Evolutionary conservation across 2,888 invertebrate genomes (phyloP).

Genomic region (Thumatha senex): DNA sequence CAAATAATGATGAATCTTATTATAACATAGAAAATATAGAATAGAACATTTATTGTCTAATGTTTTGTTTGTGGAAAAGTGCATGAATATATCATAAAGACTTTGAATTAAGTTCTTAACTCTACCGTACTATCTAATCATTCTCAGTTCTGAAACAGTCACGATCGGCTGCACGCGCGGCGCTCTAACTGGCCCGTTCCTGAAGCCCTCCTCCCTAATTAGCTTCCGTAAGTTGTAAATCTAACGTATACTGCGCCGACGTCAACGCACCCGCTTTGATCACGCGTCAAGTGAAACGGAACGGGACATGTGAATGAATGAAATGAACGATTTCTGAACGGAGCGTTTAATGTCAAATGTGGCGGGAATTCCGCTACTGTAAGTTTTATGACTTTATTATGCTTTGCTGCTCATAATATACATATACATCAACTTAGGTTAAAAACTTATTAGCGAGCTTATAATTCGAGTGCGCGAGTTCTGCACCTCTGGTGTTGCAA

Average conservation of each 20-base stretch:
- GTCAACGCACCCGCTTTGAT: constrained; percentile 75
- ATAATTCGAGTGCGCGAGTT: too few species aligned
- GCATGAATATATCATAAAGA: too few species aligned
- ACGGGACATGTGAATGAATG: constrained; percentile 54
- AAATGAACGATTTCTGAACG: constrained; percentile 69
- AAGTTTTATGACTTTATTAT: constrained; percentile 42
- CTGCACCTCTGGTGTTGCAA: too few species aligned
- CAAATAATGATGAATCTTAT: too few species aligned
- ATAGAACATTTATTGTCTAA: too few species aligned
- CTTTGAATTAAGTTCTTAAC: too few species aligned
- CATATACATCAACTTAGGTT: too few species aligned
- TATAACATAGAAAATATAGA: too few species aligned
- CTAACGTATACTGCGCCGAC: constrained; percentile 62
- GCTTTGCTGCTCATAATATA: constrained; percentile 20
- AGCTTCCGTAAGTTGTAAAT: constrained; percentile 80
- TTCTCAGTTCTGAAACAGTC: constrained; percentile 49
- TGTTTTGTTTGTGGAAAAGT: too few species aligned
- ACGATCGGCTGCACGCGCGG: constrained; percentile 58
- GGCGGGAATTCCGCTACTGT: constrained; percentile 53
- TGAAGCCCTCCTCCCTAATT: constrained; percentile 66
- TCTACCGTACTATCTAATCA: constrained; percentile 38
- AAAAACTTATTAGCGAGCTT: too few species aligned
- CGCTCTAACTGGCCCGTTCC: constrained; percentile 57
- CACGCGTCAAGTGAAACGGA: constrained; percentile 68
- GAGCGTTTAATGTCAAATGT: constrained; percentile 73